Conservation (phyloP, 2,797 vertebrate genomes). For the Mormyrops boulengeri region DNA sequence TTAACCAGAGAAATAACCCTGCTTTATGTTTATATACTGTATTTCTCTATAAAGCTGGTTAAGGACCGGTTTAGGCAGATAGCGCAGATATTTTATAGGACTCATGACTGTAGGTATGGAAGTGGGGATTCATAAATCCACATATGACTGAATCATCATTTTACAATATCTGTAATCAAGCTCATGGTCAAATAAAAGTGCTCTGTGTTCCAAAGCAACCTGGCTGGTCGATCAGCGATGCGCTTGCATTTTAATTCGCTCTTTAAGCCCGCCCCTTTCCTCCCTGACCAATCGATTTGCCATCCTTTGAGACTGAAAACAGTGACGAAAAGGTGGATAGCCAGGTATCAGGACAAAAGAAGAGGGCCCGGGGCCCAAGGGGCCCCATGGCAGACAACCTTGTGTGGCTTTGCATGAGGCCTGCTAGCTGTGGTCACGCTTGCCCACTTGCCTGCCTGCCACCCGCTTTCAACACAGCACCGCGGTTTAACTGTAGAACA, state of each 20-base stretch:
- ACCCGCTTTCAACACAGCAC: not conserved
- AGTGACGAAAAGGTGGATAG: not conserved
- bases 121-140: not conserved
- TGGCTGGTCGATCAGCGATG: not conserved
- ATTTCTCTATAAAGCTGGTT: not conserved
- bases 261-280: not conserved
- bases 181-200: not conserved
- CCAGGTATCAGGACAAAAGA: not conserved
- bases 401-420: not conserved
- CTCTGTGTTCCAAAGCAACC: not conserved
- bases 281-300: not conserved
- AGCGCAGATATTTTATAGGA: not conserved
- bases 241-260: not conserved
- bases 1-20: not conserved
- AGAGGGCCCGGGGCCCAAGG: not conserved
- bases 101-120: not conserved
- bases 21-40: not conserved
- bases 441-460: not conserved
- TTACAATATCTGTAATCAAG: not conserved
- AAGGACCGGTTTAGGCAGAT: not conserved
- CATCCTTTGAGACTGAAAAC: slow-evolving; percentile 15
- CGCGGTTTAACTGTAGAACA: slow-evolving; percentile 8
- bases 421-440: not conserved
- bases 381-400: not conserved
- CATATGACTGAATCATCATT: not conserved